Conservation (phyloP, 2,888 invertebrate species). For the Aphidius colemani region DNA sequence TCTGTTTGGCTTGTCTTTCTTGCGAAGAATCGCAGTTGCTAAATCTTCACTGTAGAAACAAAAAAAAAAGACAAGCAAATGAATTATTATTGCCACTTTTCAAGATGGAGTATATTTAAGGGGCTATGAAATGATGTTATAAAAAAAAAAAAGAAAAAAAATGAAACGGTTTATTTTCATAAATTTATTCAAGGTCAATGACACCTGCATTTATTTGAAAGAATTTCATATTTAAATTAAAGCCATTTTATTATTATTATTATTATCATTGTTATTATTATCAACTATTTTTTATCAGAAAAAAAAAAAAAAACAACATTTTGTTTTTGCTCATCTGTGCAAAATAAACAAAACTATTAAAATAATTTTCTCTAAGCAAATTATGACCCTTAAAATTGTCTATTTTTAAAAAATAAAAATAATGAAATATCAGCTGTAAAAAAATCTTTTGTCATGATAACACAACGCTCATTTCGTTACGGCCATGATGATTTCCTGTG, state of each 20-base stretch:
- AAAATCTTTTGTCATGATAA: conserved; percentile 27
- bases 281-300: too few relatives aligned
- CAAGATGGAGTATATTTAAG: background rate
- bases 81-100: background rate
- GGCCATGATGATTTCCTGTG: conserved; percentile 20
- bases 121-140: too few relatives aligned
- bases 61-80: conserved; percentile 10
- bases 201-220: too few relatives aligned
- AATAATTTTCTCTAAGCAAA: too few relatives aligned
- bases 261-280: too few relatives aligned
- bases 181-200: background rate
- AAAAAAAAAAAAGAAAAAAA: background rate
- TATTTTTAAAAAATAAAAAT: background rate
- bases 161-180: background rate
- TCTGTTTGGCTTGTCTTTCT: conserved; percentile 97
- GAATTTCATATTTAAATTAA: too few relatives aligned
- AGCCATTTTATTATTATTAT: too few relatives aligned
- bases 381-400: background rate
- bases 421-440: conserved; percentile 4
- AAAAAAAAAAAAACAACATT: too few relatives aligned
- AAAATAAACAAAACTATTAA: too few relatives aligned
- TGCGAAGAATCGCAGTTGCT: conserved; percentile 97
- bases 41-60: conserved; percentile 79
- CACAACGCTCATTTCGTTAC: conserved; percentile 1
- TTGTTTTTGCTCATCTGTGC: too few relatives aligned